Evolutionary conservation across 2,113 vertebrate species (phyloP).

Genomic region (Pandion haliaetus): DNA sequence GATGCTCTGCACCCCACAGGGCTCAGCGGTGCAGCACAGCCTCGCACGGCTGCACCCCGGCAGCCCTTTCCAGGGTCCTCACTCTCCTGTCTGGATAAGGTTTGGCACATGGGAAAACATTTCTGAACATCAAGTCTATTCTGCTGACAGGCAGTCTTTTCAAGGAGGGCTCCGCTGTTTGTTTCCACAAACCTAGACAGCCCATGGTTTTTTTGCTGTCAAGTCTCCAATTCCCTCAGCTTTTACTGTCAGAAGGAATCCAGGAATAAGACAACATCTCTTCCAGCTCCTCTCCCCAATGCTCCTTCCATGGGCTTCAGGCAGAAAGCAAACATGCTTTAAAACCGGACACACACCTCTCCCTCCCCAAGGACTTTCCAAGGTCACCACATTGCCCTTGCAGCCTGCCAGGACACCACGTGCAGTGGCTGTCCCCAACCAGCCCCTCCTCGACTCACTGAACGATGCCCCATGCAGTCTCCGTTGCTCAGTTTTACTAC

Average conservation of each 20-base stretch:
- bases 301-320: not conserved
- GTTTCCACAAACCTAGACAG: constrained; percentile 57
- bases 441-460: not conserved
- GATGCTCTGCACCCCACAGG: not conserved
- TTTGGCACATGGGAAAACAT: not conserved
- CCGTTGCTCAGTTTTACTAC: not conserved
- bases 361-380: not conserved
- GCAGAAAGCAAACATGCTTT: constrained; percentile 7
- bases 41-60: not conserved
- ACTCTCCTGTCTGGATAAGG: not conserved
- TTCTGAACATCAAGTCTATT: not conserved
- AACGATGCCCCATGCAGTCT: not conserved
- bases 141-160: constrained; percentile 37
- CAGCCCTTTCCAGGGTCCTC: not conserved
- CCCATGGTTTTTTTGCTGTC: constrained; percentile 35
- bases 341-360: not conserved
- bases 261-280: constrained; percentile 35
- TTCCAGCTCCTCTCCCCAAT: not conserved
- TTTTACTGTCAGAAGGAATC: constrained; percentile 58
- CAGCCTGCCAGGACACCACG: not conserved
- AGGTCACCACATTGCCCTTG: not conserved
- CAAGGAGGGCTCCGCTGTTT: not conserved
- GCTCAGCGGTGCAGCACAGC: not conserved
- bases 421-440: not conserved
- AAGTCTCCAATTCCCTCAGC: constrained; percentile 55